A percentile compares a stretch with the other conserved stretches of the same genome.
Conservation (phyloP, 2,797 vertebrate genomes). For the Schizopygopsis pylzovi region DNA sequence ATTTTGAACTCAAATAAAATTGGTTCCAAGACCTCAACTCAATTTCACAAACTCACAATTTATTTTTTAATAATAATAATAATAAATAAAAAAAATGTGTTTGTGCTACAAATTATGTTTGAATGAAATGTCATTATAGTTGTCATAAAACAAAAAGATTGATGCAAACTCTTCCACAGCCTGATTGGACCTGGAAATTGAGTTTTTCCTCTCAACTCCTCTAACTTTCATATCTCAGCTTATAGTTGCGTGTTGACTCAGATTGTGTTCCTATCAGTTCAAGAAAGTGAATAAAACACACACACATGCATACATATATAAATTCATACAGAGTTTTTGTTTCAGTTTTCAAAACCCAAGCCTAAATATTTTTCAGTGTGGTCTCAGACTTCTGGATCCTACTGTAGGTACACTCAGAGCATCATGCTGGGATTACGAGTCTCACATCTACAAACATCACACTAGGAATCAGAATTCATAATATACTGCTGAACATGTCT, state of each 20-base stretch:
- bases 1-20: not conserved
- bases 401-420: not conserved
- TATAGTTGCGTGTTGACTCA: not conserved
- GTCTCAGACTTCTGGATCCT: not conserved
- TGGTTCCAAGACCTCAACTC: not conserved
- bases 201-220: not conserved
- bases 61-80: not conserved
- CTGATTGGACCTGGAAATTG: not conserved
- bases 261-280: not conserved
- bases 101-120: not conserved
- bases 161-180: not conserved
- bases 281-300: not conserved
- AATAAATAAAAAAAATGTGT: not conserved
- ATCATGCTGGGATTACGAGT: not conserved
- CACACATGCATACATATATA: too few species aligned
- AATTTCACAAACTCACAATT: not conserved
- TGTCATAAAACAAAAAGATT: not conserved
- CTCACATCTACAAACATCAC: slow-evolving; percentile 26
- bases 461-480: not conserved
- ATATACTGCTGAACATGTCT: not conserved
- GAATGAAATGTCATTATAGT: not conserved
- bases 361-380: not conserved
- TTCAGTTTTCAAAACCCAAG: not conserved
- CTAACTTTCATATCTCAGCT: not conserved
- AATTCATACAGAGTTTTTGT: not conserved